Evolutionary conservation across 1,140 invertebrate species (phyloP).

Genomic region (Lepeophtheirus salmonis): DNA sequence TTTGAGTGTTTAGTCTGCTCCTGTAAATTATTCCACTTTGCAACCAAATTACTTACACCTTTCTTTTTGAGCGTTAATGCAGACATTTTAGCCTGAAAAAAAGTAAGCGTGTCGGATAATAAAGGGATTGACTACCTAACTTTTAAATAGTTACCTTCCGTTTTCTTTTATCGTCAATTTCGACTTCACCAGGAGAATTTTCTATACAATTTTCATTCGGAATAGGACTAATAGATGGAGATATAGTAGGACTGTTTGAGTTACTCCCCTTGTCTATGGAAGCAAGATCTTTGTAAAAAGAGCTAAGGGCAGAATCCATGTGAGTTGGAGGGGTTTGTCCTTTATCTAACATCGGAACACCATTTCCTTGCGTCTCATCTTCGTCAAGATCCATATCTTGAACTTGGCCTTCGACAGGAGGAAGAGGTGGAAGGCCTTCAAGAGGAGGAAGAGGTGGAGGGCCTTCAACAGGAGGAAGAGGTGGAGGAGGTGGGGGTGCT

Average conservation of each 20-base stretch:
- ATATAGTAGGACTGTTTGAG: not conserved
- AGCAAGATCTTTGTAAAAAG: not conserved
- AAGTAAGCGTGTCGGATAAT: too few relatives aligned
- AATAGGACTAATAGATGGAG: not conserved
- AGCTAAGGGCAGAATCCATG: not conserved
- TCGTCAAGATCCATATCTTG: conserved; percentile 3
- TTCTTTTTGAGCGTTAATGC: conserved; percentile 47
- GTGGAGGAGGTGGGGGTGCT: not conserved
- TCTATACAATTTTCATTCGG: not conserved
- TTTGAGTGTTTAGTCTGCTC: conserved; percentile 27
- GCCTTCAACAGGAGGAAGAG: not conserved
- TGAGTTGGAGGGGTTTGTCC: too few relatives aligned
- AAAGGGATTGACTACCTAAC: too few relatives aligned
- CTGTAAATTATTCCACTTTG: conserved; percentile 51
- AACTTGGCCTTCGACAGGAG: not conserved
- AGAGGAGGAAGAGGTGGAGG: not conserved
- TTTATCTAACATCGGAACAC: not conserved
- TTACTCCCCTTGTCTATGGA: not conserved
- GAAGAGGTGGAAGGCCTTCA: not conserved
- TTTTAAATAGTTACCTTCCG: too few relatives aligned
- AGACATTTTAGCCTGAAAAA: not conserved
- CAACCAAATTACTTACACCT: conserved; percentile 45
- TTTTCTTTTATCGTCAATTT: not conserved
- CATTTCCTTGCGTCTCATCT: not conserved
- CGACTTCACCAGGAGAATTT: not conserved